Evolutionary conservation across 2,797 vertebrate genomes (phyloP).

Genomic region (Lophotriccus pileatus): DNA sequence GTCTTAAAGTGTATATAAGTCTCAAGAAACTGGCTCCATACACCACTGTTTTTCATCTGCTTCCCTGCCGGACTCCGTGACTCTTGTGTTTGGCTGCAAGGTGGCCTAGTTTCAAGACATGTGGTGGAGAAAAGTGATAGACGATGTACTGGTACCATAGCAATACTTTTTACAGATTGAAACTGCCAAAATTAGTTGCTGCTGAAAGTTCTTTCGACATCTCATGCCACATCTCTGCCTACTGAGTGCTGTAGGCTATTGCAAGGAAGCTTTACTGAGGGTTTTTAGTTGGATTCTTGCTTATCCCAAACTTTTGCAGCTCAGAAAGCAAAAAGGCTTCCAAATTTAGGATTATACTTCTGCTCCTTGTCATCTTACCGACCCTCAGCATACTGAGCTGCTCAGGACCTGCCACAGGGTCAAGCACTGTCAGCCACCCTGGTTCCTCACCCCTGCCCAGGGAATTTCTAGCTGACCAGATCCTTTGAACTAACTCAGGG

Average conservation of each 20-base stretch:
- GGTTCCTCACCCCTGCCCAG: background rate
- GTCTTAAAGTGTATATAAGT: background rate
- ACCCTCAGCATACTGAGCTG: background rate
- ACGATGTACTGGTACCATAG: background rate
- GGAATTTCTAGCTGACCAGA: background rate
- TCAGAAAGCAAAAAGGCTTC: background rate
- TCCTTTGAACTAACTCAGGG: background rate
- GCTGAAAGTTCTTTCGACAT: background rate
- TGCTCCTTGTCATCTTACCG: background rate
- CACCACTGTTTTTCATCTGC: background rate
- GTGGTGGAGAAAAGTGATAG: background rate
- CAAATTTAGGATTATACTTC: background rate
- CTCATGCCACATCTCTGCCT: background rate
- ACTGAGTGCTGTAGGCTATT: background rate
- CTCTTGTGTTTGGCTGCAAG: background rate
- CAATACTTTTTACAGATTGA: background rate
- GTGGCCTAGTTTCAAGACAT: background rate
- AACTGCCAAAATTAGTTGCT: constrained; percentile 4
- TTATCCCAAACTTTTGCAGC: background rate
- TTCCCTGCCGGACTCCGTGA: background rate
- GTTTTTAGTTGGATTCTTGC: background rate
- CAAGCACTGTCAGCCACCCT: background rate
- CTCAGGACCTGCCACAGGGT: background rate
- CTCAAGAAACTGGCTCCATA: background rate
- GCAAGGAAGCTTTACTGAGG: background rate